Percentiles rank a stretch among this genome's conserved stretches.
Evolutionary conservation across 2,797 vertebrate genomes (phyloP).

Genomic region (Cottoperca gobio): DNA sequence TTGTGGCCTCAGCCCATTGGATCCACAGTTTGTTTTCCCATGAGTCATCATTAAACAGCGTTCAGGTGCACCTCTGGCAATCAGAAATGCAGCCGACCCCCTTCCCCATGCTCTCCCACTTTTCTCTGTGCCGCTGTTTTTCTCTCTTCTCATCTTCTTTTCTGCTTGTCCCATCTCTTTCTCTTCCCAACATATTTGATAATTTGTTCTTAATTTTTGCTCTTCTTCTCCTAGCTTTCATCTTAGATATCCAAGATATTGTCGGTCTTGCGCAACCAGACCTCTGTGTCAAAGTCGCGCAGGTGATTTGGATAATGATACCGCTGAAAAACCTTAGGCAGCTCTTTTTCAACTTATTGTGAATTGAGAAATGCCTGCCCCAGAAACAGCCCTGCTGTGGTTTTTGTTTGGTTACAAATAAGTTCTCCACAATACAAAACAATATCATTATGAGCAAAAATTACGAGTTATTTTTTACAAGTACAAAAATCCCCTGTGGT

Average conservation of each 20-base stretch:
- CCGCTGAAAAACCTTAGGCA: constrained; percentile 7
- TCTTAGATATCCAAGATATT: background rate
- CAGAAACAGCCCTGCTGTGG: background rate
- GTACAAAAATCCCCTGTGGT: constrained; percentile 13
- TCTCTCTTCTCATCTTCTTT: background rate
- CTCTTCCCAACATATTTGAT: background rate
- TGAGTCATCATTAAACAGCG: constrained; percentile 78
- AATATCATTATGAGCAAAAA: constrained; percentile 12
- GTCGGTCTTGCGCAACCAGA: background rate
- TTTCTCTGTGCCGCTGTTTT: background rate
- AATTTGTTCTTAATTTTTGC: background rate
- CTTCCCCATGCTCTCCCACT: constrained; percentile 20
- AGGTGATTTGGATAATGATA: constrained; percentile 42
- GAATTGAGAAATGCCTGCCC: constrained; percentile 16
- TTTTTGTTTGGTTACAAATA: constrained; percentile 37
- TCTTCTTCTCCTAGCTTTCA: background rate
- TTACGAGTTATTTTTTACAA: constrained; percentile 45
- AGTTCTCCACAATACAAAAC: constrained; percentile 32
- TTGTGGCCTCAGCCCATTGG: constrained; percentile 68
- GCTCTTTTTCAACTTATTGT: background rate
- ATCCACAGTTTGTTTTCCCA: constrained; percentile 77
- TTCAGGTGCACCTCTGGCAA: constrained; percentile 71
- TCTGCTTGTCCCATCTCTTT: background rate
- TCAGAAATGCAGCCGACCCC: constrained; percentile 26
- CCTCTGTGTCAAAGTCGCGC: background rate